phyloP scores from a whole-genome alignment of 2,888 invertebrate species.

The Tetragonula carbonaria region DNA sequence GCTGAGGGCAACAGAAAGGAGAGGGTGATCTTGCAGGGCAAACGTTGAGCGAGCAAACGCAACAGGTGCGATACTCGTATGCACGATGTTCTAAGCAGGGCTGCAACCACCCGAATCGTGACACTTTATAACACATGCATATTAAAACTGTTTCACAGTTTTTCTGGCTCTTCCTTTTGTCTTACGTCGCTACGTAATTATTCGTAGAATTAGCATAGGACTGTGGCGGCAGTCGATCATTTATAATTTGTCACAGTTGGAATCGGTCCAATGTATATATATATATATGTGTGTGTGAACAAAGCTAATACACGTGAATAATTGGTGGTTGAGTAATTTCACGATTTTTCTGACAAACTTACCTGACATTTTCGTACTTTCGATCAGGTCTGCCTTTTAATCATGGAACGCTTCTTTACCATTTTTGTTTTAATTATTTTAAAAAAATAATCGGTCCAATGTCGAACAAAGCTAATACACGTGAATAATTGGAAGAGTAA shows the following conservation, averaged over 20 bases:
- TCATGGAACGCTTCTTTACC: no score
- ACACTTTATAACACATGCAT: not conserved
- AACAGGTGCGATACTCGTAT: conserved; percentile 68
- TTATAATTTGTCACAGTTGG: not conserved
- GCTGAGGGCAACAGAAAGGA: conserved; percentile 17
- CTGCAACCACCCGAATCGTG: conserved; percentile 46
- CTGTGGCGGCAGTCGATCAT: not conserved
- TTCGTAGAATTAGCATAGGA: not conserved
- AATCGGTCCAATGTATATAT: not conserved
- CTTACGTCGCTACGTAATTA: not conserved
- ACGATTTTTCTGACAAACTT: no score
- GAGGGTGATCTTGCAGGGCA: conserved; percentile 65
- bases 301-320: no score
- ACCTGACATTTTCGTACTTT: no score
- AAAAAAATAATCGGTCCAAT: no score
- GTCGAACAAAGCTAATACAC: no score
- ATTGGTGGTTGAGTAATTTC: no score
- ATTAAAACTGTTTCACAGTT: not conserved
- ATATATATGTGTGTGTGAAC: no score
- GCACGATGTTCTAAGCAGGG: conserved; percentile 49
- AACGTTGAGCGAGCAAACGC: conserved; percentile 62
- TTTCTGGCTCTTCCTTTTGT: not conserved
- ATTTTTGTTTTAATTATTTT: no score
- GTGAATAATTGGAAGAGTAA: no score
- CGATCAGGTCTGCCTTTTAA: no score